A percentile compares a stretch with the other conserved stretches of the same genome.
These are phyloP conservation scores for Malachius bipustulatus DNA, from an alignment of 2,888 invertebrate species.

Conservation along the genomic window DNA sequence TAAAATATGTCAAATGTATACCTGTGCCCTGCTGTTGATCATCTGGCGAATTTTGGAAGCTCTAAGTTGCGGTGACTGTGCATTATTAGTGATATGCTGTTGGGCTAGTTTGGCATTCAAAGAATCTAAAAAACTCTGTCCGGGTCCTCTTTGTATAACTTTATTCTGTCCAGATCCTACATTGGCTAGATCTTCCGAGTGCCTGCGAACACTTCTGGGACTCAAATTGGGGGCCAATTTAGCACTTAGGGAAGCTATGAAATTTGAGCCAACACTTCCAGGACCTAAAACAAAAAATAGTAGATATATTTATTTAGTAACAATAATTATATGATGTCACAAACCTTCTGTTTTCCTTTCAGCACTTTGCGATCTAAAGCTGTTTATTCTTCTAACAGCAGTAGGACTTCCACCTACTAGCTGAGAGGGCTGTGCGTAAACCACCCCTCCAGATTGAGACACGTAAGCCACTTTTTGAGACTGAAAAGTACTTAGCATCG, in stretches of 20 bases:
- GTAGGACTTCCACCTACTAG: slow-evolving; percentile 39
- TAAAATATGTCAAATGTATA: too few relatives aligned
- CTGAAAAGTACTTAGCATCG: slow-evolving; percentile 35
- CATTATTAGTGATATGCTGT: slow-evolving; percentile 37
- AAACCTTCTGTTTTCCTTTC: slow-evolving; percentile 46
- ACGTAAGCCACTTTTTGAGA: slow-evolving; percentile 32
- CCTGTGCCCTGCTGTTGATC: slow-evolving; percentile 61
- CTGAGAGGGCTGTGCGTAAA: slow-evolving; percentile 46
- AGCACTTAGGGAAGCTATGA: slow-evolving; percentile 62
- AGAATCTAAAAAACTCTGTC: slow-evolving; percentile 62
- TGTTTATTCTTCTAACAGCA: slow-evolving; percentile 40
- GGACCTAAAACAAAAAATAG: slow-evolving; percentile 29
- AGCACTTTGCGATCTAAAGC: slow-evolving; percentile 48
- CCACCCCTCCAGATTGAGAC: slow-evolving; percentile 34
- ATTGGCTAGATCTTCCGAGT: slow-evolving; percentile 35
- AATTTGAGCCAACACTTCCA: slow-evolving; percentile 48
- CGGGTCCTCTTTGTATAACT: slow-evolving; percentile 39
- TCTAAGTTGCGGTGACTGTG: slow-evolving; percentile 42
- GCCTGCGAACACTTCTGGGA: slow-evolving; percentile 43
- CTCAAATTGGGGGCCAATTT: slow-evolving; percentile 52
- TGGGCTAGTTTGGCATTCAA: slow-evolving; percentile 67
- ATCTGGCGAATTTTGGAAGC: slow-evolving; percentile 59
- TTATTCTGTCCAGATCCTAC: slow-evolving; percentile 14
- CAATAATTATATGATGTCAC: slow-evolving; percentile 18
- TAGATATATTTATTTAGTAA: slow-evolving; percentile 5